Percentiles rank a stretch among this genome's conserved stretches.
phyloP scores from a whole-genome alignment of 2,888 invertebrate genomes.

The Gymnocheta viridis region DNA sequence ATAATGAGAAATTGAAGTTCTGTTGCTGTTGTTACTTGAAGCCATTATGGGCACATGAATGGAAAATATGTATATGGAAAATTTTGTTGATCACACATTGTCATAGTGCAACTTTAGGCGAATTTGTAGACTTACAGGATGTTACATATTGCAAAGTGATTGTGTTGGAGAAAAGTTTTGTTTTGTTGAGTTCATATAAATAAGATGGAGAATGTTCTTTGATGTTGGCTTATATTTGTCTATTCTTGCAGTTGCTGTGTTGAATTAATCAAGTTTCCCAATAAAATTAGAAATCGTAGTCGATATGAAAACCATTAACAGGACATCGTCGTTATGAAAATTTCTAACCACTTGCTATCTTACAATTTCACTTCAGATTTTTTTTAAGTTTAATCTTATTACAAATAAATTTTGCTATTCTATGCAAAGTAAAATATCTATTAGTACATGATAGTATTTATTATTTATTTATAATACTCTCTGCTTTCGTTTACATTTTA shows the following conservation, averaged over 20 bases:
- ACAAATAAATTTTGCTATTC: background rate
- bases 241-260: background rate
- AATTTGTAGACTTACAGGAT: background rate
- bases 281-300: background rate
- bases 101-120: background rate
- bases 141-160: background rate
- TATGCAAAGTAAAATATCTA: slow-evolving; percentile 24
- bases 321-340: background rate
- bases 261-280: background rate
- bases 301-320: background rate
- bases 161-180: background rate
- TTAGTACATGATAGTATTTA: slow-evolving; percentile 5
- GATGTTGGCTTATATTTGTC: background rate
- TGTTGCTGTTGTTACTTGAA: background rate
- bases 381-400: background rate
- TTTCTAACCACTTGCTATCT: background rate
- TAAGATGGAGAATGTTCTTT: background rate
- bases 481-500: background rate
- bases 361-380: background rate
- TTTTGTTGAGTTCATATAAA: background rate
- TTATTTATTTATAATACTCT: slow-evolving; percentile 23
- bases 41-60: background rate
- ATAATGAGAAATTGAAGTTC: slow-evolving; percentile 19
- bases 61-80: background rate
- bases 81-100: background rate